Conservation (phyloP, 2,888 invertebrate genomes). For the Drosophila mayaguana region DNA sequence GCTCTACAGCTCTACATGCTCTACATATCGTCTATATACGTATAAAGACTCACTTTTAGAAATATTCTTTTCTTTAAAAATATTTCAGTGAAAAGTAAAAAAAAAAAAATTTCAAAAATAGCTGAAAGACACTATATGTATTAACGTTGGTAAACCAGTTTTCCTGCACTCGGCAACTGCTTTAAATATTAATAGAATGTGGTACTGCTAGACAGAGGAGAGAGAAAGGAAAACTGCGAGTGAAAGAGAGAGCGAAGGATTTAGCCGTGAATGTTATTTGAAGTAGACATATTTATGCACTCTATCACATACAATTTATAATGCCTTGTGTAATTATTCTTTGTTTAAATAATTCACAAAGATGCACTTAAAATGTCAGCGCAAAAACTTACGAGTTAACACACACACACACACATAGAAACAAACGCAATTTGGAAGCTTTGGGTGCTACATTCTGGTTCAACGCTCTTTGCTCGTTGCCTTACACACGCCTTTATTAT, state of each 20-base stretch:
- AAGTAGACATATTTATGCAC: slow-evolving; percentile 62
- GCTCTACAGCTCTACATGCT: no score
- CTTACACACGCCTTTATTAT: slow-evolving; percentile 53
- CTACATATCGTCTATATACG: no score
- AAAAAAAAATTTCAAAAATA: no score
- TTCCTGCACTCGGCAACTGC: background rate
- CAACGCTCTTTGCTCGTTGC: slow-evolving; percentile 19
- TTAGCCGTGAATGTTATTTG: slow-evolving; percentile 7
- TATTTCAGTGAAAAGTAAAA: no score
- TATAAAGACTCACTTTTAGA: no score
- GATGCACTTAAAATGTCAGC: slow-evolving; percentile 80
- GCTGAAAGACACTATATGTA: background rate
- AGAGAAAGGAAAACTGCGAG: no score
- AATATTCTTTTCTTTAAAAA: no score
- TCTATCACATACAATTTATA: slow-evolving; percentile 68
- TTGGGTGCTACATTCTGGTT: slow-evolving; percentile 41
- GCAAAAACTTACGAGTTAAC: slow-evolving; percentile 55
- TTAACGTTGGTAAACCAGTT: background rate
- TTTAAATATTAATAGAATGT: slow-evolving; percentile 10
- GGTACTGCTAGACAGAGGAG: background rate
- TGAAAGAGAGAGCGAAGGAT: background rate
- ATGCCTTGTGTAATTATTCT: slow-evolving; percentile 76
- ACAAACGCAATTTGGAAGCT: slow-evolving; percentile 45
- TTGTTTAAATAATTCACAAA: slow-evolving; percentile 80
- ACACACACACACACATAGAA: slow-evolving; percentile 4